Base-by-base conservation (phyloP, 30 jellyfish, hydroid and myxozoan species). In the Cassiopea andromeda region DNA sequence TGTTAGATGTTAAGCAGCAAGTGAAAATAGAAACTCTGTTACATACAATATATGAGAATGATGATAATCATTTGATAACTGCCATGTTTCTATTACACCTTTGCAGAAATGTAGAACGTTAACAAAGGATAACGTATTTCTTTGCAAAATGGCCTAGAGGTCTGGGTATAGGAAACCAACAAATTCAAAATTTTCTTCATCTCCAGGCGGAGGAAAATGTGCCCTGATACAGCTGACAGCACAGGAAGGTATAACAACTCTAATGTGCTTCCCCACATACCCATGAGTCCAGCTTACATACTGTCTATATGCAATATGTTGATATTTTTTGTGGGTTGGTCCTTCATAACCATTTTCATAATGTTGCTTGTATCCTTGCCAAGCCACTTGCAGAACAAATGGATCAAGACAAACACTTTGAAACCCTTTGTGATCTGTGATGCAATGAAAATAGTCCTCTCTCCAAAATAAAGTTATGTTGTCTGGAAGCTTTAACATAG, bases 171-270 rank as follows among this genome's bases (percentile, higher is more conserved):
- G 17, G 73, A 64, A 64, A 9, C 73, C 73, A 9, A 9, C 73
- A 64, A 64, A 64, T 13, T 9, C 43, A 64, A 64, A 64, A 9
- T 64, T 27, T 17, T 46, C 85, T 80, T 80, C 79, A 80, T 50
- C 10, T 57, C 89, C 89, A 80, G 79, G 89, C 4, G 86, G 86
- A 77, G 86, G 73, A 27, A 77, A 77, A 77, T 77, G 83, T 81
- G 80, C 79, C 46, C 91, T 66, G 70, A 82, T 66, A 84, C 91
- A 82, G 71, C 85, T 61, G 48, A 66, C 84, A 47, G 91, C 83
- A 82, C 91, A 82, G 2, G 72, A 61, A 8, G 91, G 91, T 16
- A 82, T 49, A 43, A 82, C 91, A 61, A 82, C 73, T 66, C 84
- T 70, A 47, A 82, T 66, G 14, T 80, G 48, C 79, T 44, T 80